Evolutionary conservation across 2,113 vertebrate species (phyloP).

Genomic region (Coracopsis vasa): DNA sequence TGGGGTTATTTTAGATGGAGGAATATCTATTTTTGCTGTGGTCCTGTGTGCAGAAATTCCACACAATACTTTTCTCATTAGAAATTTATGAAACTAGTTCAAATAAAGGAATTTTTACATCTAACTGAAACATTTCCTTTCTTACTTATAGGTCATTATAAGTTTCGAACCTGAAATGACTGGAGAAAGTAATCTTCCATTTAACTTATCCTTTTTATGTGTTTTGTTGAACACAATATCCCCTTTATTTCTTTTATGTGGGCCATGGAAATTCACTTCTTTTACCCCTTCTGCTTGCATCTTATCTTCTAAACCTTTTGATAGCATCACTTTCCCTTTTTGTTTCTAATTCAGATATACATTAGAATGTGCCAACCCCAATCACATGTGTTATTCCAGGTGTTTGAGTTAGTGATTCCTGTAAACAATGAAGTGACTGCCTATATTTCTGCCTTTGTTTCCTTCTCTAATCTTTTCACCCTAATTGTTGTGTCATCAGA

Average conservation of each 20-base stretch:
- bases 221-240: background rate
- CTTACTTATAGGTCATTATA: background rate
- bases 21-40: background rate
- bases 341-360: conserved; percentile 16
- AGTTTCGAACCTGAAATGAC: background rate
- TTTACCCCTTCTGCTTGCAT: background rate
- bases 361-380: background rate
- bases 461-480: background rate
- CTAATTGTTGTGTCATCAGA: background rate
- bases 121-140: background rate
- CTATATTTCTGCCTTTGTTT: background rate
- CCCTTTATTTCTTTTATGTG: background rate
- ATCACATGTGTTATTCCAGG: background rate
- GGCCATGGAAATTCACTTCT: background rate
- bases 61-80: background rate
- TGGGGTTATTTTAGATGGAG: background rate
- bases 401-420: background rate
- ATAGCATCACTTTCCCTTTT: background rate
- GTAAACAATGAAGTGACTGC: background rate
- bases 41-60: background rate
- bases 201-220: background rate
- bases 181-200: background rate
- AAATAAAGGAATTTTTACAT: background rate
- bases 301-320: conserved; percentile 17
- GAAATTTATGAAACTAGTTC: background rate